Conservation (phyloP, 2,797 vertebrate species). For the Steatocranus sp. region DNA sequence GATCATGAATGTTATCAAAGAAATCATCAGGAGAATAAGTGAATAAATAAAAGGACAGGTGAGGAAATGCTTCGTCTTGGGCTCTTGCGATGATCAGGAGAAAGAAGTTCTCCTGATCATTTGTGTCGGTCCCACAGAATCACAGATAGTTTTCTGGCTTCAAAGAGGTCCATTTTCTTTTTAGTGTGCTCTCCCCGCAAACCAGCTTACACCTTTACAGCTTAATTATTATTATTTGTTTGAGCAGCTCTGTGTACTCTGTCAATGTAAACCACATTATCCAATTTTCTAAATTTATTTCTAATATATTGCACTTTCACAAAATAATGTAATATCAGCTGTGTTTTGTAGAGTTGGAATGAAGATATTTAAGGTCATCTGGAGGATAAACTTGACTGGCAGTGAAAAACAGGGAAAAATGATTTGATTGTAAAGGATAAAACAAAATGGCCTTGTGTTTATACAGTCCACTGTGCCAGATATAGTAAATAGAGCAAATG, state of each 20-base stretch:
- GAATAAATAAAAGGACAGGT: accelerated
- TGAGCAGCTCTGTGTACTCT: not conserved
- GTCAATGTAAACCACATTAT: accelerated
- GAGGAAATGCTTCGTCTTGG: not conserved
- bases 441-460: not conserved
- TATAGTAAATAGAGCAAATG: accelerated
- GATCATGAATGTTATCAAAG: accelerated
- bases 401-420: accelerated
- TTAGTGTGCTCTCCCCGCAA: accelerated
- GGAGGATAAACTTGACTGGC: not conserved
- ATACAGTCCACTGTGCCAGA: not conserved
- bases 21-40: not conserved
- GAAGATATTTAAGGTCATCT: not conserved
- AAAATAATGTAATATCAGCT: not conserved
- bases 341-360: not conserved
- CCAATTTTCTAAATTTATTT: not conserved
- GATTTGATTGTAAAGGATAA: not conserved
- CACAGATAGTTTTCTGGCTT: not conserved
- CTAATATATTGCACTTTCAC: not conserved
- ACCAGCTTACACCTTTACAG: accelerated
- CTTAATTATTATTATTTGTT: accelerated
- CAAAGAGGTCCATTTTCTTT: accelerated
- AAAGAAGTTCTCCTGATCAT: too few species aligned
- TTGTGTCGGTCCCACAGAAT: accelerated
- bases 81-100: not conserved